Conservation (phyloP, 1,140 invertebrate genomes). For the Caerostris extrusa region DNA sequence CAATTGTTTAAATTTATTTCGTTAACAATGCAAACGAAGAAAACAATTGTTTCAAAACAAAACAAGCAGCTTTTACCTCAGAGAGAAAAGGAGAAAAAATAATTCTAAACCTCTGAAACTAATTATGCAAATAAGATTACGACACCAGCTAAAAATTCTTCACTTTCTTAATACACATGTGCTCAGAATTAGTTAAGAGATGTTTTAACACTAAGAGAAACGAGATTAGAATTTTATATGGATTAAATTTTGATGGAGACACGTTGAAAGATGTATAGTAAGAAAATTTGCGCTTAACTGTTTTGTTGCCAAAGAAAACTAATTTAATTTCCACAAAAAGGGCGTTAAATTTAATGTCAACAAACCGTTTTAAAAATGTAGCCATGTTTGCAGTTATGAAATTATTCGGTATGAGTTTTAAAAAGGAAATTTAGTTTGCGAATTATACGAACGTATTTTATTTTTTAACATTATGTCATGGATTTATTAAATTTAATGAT, state of each 20-base stretch:
- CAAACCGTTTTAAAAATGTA: background rate
- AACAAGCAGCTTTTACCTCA: background rate
- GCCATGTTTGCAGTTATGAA: background rate
- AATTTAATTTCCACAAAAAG: background rate
- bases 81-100: background rate
- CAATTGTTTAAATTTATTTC: no score
- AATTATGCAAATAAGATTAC: conserved; percentile 20
- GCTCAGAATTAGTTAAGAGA: conserved; percentile 12
- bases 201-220: conserved; percentile 6
- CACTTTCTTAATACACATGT: background rate
- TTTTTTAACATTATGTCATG: background rate
- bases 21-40: no score
- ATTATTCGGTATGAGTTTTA: background rate
- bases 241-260: conserved; percentile 12
- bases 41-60: background rate
- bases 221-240: conserved; percentile 5
- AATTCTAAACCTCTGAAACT: background rate
- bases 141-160: background rate
- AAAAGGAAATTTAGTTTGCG: background rate
- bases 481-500: background rate
- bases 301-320: background rate
- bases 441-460: background rate
- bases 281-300: background rate
- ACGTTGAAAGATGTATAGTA: background rate
- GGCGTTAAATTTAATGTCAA: background rate